Evolutionary conservation across 2,888 invertebrate genomes (phyloP).

Genomic region (Drosophila percnosoma): DNA sequence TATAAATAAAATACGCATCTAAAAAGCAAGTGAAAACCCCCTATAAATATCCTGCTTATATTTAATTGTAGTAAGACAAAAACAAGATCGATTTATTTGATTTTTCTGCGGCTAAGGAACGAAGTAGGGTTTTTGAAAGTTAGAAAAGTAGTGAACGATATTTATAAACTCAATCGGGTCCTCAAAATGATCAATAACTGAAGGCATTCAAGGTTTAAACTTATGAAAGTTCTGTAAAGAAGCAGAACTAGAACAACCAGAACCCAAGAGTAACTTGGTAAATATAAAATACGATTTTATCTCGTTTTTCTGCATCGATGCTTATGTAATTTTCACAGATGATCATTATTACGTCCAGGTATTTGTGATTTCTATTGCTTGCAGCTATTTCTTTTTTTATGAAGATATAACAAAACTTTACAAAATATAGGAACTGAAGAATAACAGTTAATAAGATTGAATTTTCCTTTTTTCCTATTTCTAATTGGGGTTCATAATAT

Average conservation of each 20-base stretch:
- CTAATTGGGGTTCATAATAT: not conserved
- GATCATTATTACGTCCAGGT: not conserved
- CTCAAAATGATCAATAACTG: not conserved
- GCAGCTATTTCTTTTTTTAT: not conserved
- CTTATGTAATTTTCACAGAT: not conserved
- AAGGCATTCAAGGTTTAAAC: not conserved
- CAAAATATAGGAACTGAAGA: not conserved
- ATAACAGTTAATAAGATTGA: not conserved
- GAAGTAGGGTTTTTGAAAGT: not conserved
- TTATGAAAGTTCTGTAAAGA: not conserved
- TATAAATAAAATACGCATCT: not conserved
- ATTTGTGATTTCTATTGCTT: not conserved
- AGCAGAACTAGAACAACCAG: not conserved
- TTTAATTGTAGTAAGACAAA: not conserved
- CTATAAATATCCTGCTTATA: not conserved
- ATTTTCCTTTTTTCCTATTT: not conserved
- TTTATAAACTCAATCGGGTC: not conserved
- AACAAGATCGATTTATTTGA: not conserved
- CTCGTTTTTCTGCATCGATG: not conserved
- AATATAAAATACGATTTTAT: not conserved
- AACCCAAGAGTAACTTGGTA: not conserved
- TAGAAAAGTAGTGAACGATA: not conserved
- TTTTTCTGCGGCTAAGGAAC: not conserved
- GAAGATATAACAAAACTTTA: not conserved
- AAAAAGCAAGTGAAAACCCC: not conserved